These are phyloP conservation scores for Glyptemys insculpta DNA, from an alignment of 2,797 vertebrate species.

Conservation along the genomic window DNA sequence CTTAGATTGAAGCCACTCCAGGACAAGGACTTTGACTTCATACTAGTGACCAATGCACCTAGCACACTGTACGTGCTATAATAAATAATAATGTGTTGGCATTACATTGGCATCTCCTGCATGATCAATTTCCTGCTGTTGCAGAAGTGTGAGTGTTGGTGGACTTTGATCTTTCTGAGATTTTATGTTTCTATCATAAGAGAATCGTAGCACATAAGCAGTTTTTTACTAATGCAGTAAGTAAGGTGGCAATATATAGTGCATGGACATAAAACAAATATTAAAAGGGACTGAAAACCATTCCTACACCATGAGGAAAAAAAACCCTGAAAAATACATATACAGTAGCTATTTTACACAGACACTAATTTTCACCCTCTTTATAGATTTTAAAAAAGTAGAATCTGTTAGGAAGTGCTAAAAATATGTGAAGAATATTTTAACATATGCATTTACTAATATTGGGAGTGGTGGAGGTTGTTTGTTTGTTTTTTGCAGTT, in stretches of 20 bases:
- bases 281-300: constrained; percentile 75
- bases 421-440: neutral
- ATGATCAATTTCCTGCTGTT: constrained; percentile 77
- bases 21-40: constrained; percentile 73
- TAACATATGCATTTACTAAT: neutral
- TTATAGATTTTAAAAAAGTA: constrained; percentile 29
- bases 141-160: constrained; percentile 72
- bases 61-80: constrained; percentile 67
- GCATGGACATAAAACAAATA: constrained; percentile 79
- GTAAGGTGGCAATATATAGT: constrained; percentile 78
- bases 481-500: neutral
- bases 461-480: neutral
- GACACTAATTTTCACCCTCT: constrained; percentile 61
- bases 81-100: constrained; percentile 79
- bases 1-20: constrained; percentile 67
- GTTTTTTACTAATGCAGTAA: constrained; percentile 80
- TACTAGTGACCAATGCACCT: constrained; percentile 69
- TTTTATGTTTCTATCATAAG: constrained; percentile 79
- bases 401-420: constrained; percentile 34
- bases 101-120: constrained; percentile 75
- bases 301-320: constrained; percentile 55
- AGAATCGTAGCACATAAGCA: constrained; percentile 79
- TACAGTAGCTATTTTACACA: constrained; percentile 28
- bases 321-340: constrained; percentile 20
- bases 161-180: constrained; percentile 78